Evolutionary conservation across 2,113 vertebrate species (phyloP), one percentile per base, ranked within the genome.

Genomic region (Oryzias celebensis): DNA sequence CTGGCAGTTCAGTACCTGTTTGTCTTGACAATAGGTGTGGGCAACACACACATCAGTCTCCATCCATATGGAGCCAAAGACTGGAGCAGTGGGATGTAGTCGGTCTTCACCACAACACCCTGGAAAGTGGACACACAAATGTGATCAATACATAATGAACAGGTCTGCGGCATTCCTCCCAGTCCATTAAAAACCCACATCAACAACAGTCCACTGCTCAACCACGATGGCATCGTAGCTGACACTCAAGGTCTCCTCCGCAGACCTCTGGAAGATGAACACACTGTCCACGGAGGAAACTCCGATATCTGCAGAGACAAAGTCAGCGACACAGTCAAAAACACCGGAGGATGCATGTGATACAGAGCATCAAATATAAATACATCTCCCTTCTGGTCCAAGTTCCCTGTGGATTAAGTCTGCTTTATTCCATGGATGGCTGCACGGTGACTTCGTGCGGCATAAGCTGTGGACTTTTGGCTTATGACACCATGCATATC

Each of bases 181-280:
- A 31, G 23, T 42, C 20, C 43, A 54, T 54, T 72, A 57, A 71
- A 71, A 65, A 61, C 94, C 77, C 91, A 98, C 97, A 78, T 97
- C 92, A 52, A 98, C 90, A 44, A 96, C 85, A 7, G 96, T 99
- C 95, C 96, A 98, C 85, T 98, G 97, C 77, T 99, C 97, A 4
- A 99, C 96, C 73, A 99, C 97, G 75, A 99, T 98, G 65, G 96
- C 97, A 52, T 99, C 97, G n/a, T 96, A 98, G 71, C 92, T 91
- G 6, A 61, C 1, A 82, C 79, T 81, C 78, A 88, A 87, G 48
- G 64, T 80, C 63, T 96, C 94, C 77, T 94, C 93, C n/a, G 92
- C 87, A 48, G 95, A 89, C 68, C 82, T 88, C 91, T 98, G 95
- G 78, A 99, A 96, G 81, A 99, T 93, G 85, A 99, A 98, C 62